A percentile compares a stretch with the other conserved stretches of the same genome.
Evolutionary conservation across 2,113 vertebrate species (phyloP).

Genomic region (Mustelus asterias): DNA sequence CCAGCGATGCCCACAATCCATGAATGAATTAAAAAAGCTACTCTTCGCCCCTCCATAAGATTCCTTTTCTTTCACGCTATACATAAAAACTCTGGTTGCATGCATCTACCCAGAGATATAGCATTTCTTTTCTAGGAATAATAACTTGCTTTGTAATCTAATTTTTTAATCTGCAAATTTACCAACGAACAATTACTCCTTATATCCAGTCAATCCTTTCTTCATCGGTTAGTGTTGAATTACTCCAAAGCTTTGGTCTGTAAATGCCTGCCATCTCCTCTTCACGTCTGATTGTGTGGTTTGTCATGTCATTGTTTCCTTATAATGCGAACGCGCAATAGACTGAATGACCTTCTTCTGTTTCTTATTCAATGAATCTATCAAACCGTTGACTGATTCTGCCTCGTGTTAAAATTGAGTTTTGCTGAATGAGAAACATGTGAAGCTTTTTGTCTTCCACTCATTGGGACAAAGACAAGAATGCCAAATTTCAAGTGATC

Average conservation of each 20-base stretch:
- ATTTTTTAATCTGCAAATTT: not conserved
- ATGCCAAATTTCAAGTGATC: not conserved
- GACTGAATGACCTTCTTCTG: not conserved
- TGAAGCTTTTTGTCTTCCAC: not conserved
- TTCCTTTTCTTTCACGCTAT: not conserved
- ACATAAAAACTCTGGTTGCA: not conserved
- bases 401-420: not conserved
- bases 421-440: not conserved
- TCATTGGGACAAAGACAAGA: not conserved
- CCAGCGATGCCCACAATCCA: no score
- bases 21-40: no score
- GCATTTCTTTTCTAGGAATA: not conserved
- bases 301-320: not conserved
- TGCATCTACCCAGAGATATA: not conserved
- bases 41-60: not conserved
- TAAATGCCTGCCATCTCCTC: not conserved
- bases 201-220: not conserved
- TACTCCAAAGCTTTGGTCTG: not conserved
- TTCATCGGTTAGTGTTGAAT: not conserved
- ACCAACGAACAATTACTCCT: not conserved
- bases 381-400: not conserved
- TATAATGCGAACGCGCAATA: not conserved
- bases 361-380: not conserved
- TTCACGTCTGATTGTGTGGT: not conserved
- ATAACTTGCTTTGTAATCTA: not conserved